These are phyloP conservation scores for Stramonita haemastoma DNA, from an alignment of 2,888 invertebrate genomes.

Conservation along the genomic window DNA sequence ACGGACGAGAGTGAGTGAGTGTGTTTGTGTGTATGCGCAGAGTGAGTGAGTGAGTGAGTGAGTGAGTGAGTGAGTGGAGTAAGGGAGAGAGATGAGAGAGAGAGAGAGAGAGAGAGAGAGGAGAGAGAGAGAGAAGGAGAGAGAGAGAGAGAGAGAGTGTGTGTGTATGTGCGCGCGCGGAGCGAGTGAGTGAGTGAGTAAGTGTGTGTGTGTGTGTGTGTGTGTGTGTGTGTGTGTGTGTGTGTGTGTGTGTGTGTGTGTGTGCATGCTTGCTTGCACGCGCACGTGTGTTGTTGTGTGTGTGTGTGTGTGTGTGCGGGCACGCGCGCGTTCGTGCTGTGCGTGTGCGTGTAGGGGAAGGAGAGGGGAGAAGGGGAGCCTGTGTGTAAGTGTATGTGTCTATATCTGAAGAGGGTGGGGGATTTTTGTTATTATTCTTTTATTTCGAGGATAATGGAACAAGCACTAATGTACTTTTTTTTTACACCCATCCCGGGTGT, in stretches of 20 bases:
- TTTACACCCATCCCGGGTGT: too few relatives aligned
- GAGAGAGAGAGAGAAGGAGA: neutral
- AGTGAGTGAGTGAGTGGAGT: neutral
- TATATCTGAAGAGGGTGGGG: neutral
- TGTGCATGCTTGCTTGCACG: neutral
- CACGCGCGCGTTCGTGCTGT: neutral
- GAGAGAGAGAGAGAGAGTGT: neutral
- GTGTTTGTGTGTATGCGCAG: too few relatives aligned
- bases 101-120: neutral
- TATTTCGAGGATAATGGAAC: too few relatives aligned
- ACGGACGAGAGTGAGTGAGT: neutral
- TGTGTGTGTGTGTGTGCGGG: neutral
- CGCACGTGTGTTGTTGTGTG: neutral
- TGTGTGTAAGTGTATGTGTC: neutral
- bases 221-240: slow-evolving; percentile 21
- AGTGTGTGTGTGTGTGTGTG: neutral
- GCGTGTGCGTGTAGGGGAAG: too few relatives aligned
- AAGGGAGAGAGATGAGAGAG: neutral
- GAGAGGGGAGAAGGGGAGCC: too few relatives aligned
- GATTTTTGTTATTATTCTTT: too few relatives aligned
- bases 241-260: slow-evolving; percentile 21
- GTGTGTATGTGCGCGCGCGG: neutral
- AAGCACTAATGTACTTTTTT: too few relatives aligned
- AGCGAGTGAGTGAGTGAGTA: neutral
- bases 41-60: neutral